These are phyloP conservation scores for Diuraphis noxia DNA, from an alignment of 1,140 invertebrate species.

Conservation along the genomic window DNA sequence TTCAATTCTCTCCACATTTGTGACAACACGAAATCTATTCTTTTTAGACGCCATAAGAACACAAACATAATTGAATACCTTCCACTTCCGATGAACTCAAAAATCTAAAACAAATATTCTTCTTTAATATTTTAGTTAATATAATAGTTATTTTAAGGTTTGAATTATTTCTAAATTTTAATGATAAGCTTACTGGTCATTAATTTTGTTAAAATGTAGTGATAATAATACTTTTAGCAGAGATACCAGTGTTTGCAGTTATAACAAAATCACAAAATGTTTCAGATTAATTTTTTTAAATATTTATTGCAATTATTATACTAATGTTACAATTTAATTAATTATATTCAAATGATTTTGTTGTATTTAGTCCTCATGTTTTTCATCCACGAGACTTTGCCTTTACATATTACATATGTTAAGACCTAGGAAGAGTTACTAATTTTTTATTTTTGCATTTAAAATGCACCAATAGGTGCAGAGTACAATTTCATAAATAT, in stretches of 20 bases:
- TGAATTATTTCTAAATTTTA: neutral
- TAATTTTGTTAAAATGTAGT: neutral
- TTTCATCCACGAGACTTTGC: too few species aligned
- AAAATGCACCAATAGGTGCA: too few species aligned
- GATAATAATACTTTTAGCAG: too few species aligned
- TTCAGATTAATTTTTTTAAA: neutral
- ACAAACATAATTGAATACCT: slow-evolving; percentile 86
- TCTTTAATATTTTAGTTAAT: neutral
- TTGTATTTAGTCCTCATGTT: too few species aligned
- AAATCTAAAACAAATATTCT: slow-evolving; percentile 66
- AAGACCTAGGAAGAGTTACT: too few species aligned
- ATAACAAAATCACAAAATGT: neutral
- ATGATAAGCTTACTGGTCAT: neutral
- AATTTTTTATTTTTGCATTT: too few species aligned
- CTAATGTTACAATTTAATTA: too few species aligned
- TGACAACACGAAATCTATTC: slow-evolving; percentile 88
- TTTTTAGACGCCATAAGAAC: slow-evolving; percentile 90
- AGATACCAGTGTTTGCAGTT: neutral
- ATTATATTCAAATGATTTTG: too few species aligned
- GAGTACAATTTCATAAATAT: neutral
- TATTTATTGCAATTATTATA: too few species aligned
- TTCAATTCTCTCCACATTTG: slow-evolving; percentile 74
- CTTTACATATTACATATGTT: too few species aligned
- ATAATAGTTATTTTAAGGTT: neutral
- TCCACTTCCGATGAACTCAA: slow-evolving; percentile 80